phyloP scores from a whole-genome alignment of 1,140 invertebrate species.

The Octopus bimaculoides region DNA sequence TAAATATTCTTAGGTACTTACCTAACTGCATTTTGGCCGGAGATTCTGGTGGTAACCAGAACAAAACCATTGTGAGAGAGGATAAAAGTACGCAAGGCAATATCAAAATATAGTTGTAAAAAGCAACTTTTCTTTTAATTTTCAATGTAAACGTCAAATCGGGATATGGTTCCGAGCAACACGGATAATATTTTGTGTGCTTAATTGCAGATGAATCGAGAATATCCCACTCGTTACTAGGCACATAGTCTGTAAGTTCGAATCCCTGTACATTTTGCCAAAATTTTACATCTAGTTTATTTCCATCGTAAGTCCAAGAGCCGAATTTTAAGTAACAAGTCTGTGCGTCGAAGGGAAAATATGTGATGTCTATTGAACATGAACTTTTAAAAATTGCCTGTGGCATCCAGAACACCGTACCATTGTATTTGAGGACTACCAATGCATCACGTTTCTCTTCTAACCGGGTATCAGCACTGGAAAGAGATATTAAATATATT shows the following conservation, averaged over 20 bases:
- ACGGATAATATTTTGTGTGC: constrained; percentile 52
- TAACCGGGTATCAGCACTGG: constrained; percentile 53
- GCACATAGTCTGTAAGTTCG: constrained; percentile 53
- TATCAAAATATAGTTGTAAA: constrained; percentile 58
- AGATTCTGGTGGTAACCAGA: constrained; percentile 59
- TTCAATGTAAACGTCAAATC: constrained; percentile 54
- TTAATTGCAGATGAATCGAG: constrained; percentile 38
- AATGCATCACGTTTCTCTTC: constrained; percentile 54
- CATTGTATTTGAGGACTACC: constrained; percentile 70
- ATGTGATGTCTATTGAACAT: constrained; percentile 69
- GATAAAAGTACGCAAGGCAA: constrained; percentile 56
- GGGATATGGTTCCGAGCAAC: constrained; percentile 55
- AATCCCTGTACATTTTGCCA: constrained; percentile 41
- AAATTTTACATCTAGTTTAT: constrained; percentile 51
- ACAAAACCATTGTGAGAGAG: constrained; percentile 56
- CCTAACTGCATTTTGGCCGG: constrained; percentile 59
- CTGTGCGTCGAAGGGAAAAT: constrained; percentile 57
- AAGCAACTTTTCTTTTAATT: constrained; percentile 52
- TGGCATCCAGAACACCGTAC: constrained; percentile 95
- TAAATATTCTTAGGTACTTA: constrained; percentile 28
- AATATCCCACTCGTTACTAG: constrained; percentile 58
- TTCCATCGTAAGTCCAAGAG: constrained; percentile 57
- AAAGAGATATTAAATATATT: constrained; percentile 9
- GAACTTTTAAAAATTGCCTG: constrained; percentile 98
- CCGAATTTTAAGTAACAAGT: constrained; percentile 56